Base-by-base conservation (phyloP, 2,797 vertebrate genomes). In the Hippoglossus hippoglossus region DNA sequence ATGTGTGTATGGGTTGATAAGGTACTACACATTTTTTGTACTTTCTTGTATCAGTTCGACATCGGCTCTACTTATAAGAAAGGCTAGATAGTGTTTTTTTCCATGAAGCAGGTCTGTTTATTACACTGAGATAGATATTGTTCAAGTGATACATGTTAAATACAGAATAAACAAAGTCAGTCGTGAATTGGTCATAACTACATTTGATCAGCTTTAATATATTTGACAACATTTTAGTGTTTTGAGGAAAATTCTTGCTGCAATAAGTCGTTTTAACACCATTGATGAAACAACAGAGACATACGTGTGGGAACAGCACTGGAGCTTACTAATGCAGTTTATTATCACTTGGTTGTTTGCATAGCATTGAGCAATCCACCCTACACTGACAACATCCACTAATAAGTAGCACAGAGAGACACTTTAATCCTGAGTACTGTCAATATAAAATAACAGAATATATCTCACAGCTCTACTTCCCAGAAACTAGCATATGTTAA, bases 361-460 rank as follows among this genome's bases (percentile, higher is more conserved):
- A 95, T 95, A 95, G 93, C 80, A 81, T 83, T 81, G 84, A 86
- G 68, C 81, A 81, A 78, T 79, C 77, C 80, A 80, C 79, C 82
- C 77, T 78, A 86, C 77, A 85, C 76, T 86, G 78, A 77, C 83
- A 75, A 68, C 78, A 71, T 71, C 54, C 75, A 73, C 72, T 83
- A 75, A 71, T 81, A 85, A 84, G 81, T 79, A 89, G 86, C 59
- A 84, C 63, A 65, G 63, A 83, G 67, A 83, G 78, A 82, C 26
- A 74, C 81, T 86, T 86, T 73, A 80, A 92, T 94, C 94, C 94
- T 95, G 93, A 95, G 93, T 91, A 89, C 72, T 91, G 89, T 73
- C 79, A 65, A 70, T 79, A 91, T 74, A 82, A 81, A 78, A 83
- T 82, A 85, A 82, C 63, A 64, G 65, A 83, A 83, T 73, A 81